These are phyloP conservation scores for Diplodus sargus DNA, from an alignment of 2,797 vertebrate genomes.

Conservation along the genomic window DNA sequence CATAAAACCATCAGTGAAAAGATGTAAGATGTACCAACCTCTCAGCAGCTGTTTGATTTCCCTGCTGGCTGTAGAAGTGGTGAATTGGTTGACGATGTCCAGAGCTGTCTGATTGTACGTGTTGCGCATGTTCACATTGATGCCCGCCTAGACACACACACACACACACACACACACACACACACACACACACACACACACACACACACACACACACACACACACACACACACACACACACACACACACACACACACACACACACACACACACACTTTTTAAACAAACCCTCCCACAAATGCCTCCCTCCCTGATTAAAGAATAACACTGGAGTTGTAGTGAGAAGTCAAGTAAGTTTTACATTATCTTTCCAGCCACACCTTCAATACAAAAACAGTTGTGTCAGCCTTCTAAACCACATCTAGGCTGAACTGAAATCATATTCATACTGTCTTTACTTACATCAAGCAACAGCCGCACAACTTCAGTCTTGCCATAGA, in stretches of 20 bases:
- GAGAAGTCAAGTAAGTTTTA: not conserved
- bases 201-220: conserved; percentile 21
- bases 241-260: not conserved
- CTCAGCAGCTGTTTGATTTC: conserved; percentile 97
- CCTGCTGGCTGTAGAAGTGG: conserved; percentile 94
- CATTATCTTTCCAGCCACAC: not conserved
- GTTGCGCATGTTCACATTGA: conserved; percentile 94
- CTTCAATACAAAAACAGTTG: not conserved
- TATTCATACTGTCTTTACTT: conserved; percentile 48
- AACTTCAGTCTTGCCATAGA: conserved; percentile 95
- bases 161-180: conserved; percentile 22
- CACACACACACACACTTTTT: conserved; percentile 11
- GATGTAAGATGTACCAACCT: conserved; percentile 80
- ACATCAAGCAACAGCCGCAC: conserved; percentile 94
- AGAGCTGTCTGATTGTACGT: conserved; percentile 96
- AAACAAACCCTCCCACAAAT: conserved; percentile 52
- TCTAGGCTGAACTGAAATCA: not conserved
- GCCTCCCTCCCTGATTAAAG: conserved; percentile 48
- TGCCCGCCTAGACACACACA: conserved; percentile 84
- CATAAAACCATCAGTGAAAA: conserved; percentile 81
- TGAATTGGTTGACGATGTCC: conserved; percentile 98
- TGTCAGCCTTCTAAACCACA: not conserved
- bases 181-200: conserved; percentile 14
- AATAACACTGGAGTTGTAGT: conserved; percentile 35
- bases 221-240: conserved; percentile 10